A percentile compares a stretch with the other conserved stretches of the same genome.
These are phyloP conservation scores for Nettapus auritus DNA, from an alignment of 2,113 vertebrate species.

Conservation along the genomic window DNA sequence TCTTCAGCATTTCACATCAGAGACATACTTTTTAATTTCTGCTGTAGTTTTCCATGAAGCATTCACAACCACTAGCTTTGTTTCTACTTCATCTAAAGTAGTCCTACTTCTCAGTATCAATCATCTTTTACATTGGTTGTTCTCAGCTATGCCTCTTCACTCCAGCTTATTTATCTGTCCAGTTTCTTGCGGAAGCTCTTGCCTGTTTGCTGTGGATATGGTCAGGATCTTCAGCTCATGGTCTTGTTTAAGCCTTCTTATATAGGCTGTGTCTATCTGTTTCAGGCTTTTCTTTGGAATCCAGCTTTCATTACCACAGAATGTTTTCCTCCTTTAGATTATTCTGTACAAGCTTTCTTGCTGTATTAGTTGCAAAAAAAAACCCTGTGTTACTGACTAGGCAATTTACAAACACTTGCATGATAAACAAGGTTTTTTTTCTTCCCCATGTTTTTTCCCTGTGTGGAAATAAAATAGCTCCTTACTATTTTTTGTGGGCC, in stretches of 20 bases:
- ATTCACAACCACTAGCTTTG: neutral
- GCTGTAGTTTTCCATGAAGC: neutral
- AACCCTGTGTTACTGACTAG: neutral
- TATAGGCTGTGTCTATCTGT: neutral
- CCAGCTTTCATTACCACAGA: neutral
- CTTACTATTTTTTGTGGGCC: neutral
- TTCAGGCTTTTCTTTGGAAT: neutral
- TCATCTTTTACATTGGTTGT: neutral
- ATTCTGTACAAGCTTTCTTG: neutral
- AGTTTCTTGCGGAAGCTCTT: too few relatives aligned
- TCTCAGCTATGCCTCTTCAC: neutral
- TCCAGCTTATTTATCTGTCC: neutral
- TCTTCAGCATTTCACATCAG: neutral
- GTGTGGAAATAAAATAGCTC: neutral
- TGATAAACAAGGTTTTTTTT: neutral
- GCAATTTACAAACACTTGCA: neutral
- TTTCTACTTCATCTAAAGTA: neutral
- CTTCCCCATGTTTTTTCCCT: neutral
- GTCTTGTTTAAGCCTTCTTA: too few relatives aligned
- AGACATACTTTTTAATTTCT: neutral
- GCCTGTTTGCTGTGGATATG: too few relatives aligned
- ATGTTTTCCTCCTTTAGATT: neutral
- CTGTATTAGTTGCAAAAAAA: neutral
- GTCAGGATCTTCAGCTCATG: too few relatives aligned
- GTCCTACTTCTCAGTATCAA: neutral